phyloP scores from a whole-genome alignment of 1,140 invertebrate species.

The Alviniconcha marisindica region DNA sequence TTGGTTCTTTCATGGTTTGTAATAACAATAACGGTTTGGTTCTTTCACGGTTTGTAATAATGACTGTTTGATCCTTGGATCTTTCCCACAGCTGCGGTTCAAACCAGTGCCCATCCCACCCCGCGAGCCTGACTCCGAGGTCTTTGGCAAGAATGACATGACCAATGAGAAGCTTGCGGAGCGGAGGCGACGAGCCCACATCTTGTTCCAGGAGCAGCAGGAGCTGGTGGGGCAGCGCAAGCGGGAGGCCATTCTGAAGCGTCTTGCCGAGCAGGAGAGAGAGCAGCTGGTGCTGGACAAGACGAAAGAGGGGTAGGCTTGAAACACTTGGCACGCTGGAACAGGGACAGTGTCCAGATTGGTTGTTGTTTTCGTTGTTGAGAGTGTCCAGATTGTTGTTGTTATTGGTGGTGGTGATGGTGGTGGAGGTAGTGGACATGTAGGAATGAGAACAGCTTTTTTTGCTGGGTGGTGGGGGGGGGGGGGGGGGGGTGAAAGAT shows the following conservation, averaged over 20 bases:
- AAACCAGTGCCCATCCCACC: constrained; percentile 73
- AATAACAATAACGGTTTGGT: too few relatives aligned
- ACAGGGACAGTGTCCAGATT: too few relatives aligned
- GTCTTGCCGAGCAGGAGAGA: constrained; percentile 70
- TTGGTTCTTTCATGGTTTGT: not conserved
- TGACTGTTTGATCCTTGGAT: too few relatives aligned
- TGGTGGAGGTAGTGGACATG: too few relatives aligned
- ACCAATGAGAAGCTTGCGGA: constrained; percentile 74
- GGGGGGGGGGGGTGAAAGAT: too few relatives aligned
- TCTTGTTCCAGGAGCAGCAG: constrained; percentile 72
- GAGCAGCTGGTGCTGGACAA: constrained; percentile 70
- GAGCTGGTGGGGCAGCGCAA: constrained; percentile 72
- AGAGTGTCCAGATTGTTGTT: too few relatives aligned
- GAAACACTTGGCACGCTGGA: too few relatives aligned
- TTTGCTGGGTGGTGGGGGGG: too few relatives aligned
- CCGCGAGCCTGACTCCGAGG: constrained; percentile 67
- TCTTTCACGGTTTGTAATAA: too few relatives aligned
- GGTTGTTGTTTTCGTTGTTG: too few relatives aligned
- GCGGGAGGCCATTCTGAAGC: constrained; percentile 70
- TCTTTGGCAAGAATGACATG: constrained; percentile 76
- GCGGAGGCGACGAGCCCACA: constrained; percentile 61
- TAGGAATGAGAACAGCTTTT: too few relatives aligned
- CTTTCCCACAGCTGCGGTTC: constrained; percentile 67
- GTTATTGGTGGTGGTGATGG: too few relatives aligned
- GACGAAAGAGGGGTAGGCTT: constrained; percentile 72